phyloP scores from a whole-genome alignment of 2,888 invertebrate genomes.

The Drosophila anomalata region DNA sequence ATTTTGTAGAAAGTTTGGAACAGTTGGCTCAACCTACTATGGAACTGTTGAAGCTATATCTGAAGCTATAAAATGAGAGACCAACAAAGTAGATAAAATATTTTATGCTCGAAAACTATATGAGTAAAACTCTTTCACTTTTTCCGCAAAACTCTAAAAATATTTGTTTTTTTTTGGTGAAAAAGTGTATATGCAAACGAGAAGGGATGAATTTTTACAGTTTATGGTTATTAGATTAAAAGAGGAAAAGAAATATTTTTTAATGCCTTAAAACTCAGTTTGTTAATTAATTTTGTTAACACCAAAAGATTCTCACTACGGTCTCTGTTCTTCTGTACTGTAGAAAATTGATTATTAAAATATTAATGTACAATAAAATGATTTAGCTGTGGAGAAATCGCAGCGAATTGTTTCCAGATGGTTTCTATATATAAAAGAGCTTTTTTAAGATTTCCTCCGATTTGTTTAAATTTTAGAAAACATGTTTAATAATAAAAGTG shows the following conservation, averaged over 20 bases:
- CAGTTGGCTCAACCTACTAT: too few species aligned
- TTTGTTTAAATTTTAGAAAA: too few species aligned
- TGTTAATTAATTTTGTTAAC: too few species aligned
- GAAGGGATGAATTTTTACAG: neutral
- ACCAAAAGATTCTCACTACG: too few species aligned
- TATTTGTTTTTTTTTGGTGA: constrained; percentile 11
- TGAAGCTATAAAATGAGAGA: neutral
- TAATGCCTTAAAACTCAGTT: too few species aligned
- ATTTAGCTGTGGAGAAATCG: neutral
- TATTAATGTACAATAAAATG: neutral
- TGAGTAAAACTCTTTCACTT: constrained; percentile 11
- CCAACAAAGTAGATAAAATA: neutral
- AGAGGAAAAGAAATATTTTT: too few species aligned
- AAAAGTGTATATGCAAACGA: constrained; percentile 36
- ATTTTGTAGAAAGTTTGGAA: too few species aligned
- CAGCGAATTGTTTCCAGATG: neutral
- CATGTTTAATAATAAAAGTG: too few species aligned
- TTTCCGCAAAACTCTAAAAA: constrained; percentile 22
- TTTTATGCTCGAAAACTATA: neutral
- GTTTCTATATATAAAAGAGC: neutral
- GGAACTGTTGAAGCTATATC: neutral
- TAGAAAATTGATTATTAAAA: neutral
- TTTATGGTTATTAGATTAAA: too few species aligned
- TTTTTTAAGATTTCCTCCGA: neutral
- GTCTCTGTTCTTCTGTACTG: neutral